Conservation (phyloP, 2,888 invertebrate genomes). For the Thyatira batis region DNA sequence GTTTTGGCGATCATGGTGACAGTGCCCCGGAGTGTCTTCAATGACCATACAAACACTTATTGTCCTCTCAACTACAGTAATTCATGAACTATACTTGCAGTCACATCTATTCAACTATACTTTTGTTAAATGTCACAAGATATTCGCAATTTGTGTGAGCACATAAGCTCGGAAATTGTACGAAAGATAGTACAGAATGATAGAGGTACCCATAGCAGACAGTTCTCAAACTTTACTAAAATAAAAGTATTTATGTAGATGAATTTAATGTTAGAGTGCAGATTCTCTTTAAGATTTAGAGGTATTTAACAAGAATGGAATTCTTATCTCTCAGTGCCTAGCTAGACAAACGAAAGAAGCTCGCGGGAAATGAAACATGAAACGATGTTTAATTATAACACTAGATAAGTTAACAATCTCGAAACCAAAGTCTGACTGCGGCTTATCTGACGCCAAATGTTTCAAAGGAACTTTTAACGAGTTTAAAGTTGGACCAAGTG, state of each 20-base stretch:
- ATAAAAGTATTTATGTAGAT: not conserved
- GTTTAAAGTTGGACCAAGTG: slow-evolving; percentile 80
- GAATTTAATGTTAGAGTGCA: not conserved
- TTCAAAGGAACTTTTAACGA: slow-evolving; percentile 82
- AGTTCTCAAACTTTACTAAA: not conserved
- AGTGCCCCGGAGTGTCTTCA: slow-evolving; percentile 61
- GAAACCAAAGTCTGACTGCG: slow-evolving; percentile 74
- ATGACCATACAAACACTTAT: slow-evolving; percentile 58
- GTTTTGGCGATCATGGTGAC: slow-evolving; percentile 61
- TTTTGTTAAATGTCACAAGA: not conserved
- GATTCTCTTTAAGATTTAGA: not conserved
- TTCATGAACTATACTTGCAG: slow-evolving; percentile 34
- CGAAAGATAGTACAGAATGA: not conserved
- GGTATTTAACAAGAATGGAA: not conserved
- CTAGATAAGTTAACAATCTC: slow-evolving; percentile 79
- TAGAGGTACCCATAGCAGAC: not conserved
- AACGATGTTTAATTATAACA: slow-evolving; percentile 76
- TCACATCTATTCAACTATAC: slow-evolving; percentile 12
- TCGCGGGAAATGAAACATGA: slow-evolving; percentile 49
- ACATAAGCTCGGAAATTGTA: not conserved
- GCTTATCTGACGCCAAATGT: slow-evolving; percentile 82
- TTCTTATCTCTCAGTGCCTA: slow-evolving; percentile 11
- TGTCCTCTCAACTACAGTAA: slow-evolving; percentile 41
- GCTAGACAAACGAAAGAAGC: slow-evolving; percentile 28
- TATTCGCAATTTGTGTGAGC: not conserved